Conservation (phyloP, 2,797 vertebrate species). For the Odontamblyopus lacepedii region DNA sequence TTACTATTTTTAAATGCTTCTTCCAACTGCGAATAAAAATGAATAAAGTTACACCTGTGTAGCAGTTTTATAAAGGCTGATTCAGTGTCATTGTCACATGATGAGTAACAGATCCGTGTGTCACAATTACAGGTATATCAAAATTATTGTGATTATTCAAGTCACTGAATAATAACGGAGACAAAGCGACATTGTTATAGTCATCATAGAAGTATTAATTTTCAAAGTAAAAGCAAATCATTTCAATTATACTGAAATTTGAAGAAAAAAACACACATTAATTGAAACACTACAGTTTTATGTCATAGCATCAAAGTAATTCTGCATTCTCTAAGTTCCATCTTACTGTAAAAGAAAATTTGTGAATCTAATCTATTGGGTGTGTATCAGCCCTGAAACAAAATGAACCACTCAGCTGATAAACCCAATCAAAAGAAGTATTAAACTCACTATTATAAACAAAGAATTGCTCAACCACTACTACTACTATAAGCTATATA, state of each 20-base stretch:
- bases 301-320: not conserved
- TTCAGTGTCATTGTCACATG: not conserved
- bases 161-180: not conserved
- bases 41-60: slow-evolving; percentile 44
- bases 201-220: too few relatives aligned
- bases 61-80: slow-evolving; percentile 23
- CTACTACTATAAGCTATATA: not conserved
- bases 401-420: not conserved
- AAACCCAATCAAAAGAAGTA: not conserved
- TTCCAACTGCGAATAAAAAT: slow-evolving; percentile 24
- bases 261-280: not conserved
- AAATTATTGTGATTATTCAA: too few relatives aligned
- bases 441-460: not conserved
- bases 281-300: not conserved
- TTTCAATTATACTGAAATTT: too few relatives aligned
- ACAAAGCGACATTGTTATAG: too few relatives aligned
- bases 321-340: not conserved
- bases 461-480: not conserved
- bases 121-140: too few relatives aligned
- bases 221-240: too few relatives aligned
- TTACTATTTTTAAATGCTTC: not conserved
- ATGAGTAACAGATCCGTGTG: too few relatives aligned
- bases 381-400: not conserved
- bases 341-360: too few relatives aligned
- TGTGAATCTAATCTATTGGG: too few relatives aligned